phyloP scores from a whole-genome alignment of 2,888 invertebrate species.

The Synanthedon vespiformis region DNA sequence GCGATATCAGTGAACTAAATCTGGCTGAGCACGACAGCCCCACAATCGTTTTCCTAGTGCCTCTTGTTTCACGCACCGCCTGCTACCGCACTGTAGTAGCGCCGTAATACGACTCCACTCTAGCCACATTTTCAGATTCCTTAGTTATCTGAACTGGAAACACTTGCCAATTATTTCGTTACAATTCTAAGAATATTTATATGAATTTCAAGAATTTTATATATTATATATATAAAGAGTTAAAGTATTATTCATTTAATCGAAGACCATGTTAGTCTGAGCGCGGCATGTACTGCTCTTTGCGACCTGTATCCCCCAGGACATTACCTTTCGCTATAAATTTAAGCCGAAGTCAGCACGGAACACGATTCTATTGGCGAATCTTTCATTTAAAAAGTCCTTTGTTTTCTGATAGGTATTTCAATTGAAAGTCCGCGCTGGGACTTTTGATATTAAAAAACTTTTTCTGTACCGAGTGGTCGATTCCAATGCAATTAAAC shows the following conservation, averaged over 20 bases:
- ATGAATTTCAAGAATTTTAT: too few relatives aligned
- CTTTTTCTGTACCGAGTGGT: slow-evolving; percentile 44
- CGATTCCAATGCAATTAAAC: slow-evolving; percentile 42
- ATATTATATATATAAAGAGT: too few relatives aligned
- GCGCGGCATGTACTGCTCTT: slow-evolving; percentile 21
- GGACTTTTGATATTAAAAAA: slow-evolving; percentile 64
- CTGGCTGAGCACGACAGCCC: slow-evolving; percentile 19
- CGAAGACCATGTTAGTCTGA: too few relatives aligned
- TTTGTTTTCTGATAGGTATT: slow-evolving; percentile 53
- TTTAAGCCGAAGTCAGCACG: slow-evolving; percentile 35
- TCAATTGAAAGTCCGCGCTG: slow-evolving; percentile 48
- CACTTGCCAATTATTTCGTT: neutral
- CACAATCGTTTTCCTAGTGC: slow-evolving; percentile 36
- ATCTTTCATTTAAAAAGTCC: slow-evolving; percentile 47
- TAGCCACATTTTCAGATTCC: slow-evolving; percentile 11
- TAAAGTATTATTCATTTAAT: too few relatives aligned
- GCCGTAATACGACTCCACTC: slow-evolving; percentile 23
- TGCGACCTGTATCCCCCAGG: slow-evolving; percentile 29
- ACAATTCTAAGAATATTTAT: too few relatives aligned
- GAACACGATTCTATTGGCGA: slow-evolving; percentile 36
- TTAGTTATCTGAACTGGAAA: slow-evolving; percentile 4
- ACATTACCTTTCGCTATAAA: slow-evolving; percentile 49
- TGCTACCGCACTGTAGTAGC: slow-evolving; percentile 33
- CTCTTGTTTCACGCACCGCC: slow-evolving; percentile 52
- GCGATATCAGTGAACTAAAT: slow-evolving; percentile 44